Percentiles rank a stretch among this genome's conserved stretches.
phyloP scores from a whole-genome alignment of 2,888 invertebrate genomes.

The Parapristionchus giblindavisi region DNA sequence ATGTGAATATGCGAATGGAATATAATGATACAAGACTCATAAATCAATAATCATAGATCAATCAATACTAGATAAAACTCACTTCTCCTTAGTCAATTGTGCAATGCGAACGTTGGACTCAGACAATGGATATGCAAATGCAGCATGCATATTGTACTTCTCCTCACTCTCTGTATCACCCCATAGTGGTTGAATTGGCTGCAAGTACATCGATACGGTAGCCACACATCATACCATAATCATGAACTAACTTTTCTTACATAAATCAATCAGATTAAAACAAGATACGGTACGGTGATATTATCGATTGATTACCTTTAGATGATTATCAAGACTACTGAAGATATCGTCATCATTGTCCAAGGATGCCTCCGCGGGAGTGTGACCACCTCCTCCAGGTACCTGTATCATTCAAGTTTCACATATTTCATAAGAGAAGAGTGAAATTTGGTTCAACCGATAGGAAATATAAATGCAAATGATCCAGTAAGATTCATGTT shows the following conservation, averaged over 20 bases:
- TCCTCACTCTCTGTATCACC: slow-evolving; percentile 26
- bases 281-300: not conserved
- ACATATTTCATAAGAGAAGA: not conserved
- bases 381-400: not conserved
- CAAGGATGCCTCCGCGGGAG: not conserved
- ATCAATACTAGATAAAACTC: too few species aligned
- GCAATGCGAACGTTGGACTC: slow-evolving; percentile 6
- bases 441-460: not conserved
- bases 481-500: too few species aligned
- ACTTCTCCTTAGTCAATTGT: slow-evolving; percentile 17
- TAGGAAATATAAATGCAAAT: not conserved
- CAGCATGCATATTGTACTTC: slow-evolving; percentile 27
- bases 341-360: slow-evolving; percentile 15
- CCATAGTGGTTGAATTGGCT: slow-evolving; percentile 20
- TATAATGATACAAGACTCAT: too few species aligned
- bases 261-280: not conserved
- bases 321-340: not conserved
- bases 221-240: not conserved
- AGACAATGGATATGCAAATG: slow-evolving; percentile 10
- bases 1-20: too few species aligned
- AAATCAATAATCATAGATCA: too few species aligned
- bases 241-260: not conserved
- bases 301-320: slow-evolving; percentile 2
- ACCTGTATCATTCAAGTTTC: too few species aligned
- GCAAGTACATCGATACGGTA: not conserved